Conservation (phyloP, 2,113 vertebrate species). For the Percina caprodes region DNA sequence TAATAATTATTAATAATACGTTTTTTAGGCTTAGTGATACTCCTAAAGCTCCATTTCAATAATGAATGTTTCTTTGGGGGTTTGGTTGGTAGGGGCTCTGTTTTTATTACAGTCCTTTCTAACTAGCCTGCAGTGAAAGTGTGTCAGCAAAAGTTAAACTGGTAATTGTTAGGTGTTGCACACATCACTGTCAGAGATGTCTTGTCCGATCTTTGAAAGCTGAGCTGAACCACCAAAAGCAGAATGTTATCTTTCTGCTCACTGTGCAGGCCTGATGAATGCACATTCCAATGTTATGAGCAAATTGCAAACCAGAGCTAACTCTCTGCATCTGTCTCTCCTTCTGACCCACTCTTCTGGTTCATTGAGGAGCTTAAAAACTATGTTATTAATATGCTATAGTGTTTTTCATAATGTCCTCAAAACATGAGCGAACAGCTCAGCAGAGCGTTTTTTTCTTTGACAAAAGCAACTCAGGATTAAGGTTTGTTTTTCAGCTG, state of each 20-base stretch:
- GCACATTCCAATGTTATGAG: slow-evolving; percentile 77
- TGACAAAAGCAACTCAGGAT: slow-evolving; percentile 4
- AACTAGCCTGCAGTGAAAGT: slow-evolving; percentile 26
- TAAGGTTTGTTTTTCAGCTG: background rate
- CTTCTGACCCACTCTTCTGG: background rate
- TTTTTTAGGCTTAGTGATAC: background rate
- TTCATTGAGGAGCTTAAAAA: background rate
- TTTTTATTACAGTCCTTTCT: slow-evolving; percentile 23
- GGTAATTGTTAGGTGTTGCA: slow-evolving; percentile 41
- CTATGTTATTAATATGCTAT: background rate
- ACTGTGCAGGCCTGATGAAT: slow-evolving; percentile 46
- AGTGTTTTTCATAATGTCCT: slow-evolving; percentile 4
- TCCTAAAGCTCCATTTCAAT: background rate
- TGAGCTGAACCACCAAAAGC: slow-evolving; percentile 23
- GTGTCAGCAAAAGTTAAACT: slow-evolving; percentile 38
- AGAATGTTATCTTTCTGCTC: slow-evolving; percentile 58
- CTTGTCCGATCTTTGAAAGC: slow-evolving; percentile 9
- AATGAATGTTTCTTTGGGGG: background rate
- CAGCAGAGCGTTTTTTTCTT: background rate
- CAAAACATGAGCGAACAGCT: slow-evolving; percentile 2
- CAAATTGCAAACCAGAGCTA: slow-evolving; percentile 33
- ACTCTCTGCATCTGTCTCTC: background rate
- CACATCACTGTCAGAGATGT: slow-evolving; percentile 52
- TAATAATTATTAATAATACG: too few species aligned
- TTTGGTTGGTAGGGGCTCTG: background rate